Evolutionary conservation across 2,113 vertebrate genomes (phyloP).

Genomic region (Carassius auratus): DNA sequence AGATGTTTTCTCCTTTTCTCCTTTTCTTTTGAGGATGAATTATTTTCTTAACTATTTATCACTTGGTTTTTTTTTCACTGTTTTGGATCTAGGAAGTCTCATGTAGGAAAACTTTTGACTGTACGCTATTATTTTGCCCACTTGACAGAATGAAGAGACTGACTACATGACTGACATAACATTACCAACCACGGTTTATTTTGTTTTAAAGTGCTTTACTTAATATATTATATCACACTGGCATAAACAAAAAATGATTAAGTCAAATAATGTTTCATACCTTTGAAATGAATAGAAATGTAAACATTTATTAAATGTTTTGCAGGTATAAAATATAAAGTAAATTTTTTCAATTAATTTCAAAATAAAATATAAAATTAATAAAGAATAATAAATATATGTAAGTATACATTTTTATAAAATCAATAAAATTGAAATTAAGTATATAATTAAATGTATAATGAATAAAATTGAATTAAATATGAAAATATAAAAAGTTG

Average conservation of each 20-base stretch:
- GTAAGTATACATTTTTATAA: not conserved
- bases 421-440: not conserved
- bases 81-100: not conserved
- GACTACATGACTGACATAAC: no score
- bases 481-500: no score
- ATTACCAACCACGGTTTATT: no score
- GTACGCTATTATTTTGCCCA: not conserved
- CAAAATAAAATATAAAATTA: no score
- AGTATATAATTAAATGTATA: not conserved
- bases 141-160: no score
- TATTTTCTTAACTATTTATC: constrained; percentile 24
- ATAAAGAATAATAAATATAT: not conserved
- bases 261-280: no score
- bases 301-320: no score
- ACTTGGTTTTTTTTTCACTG: not conserved
- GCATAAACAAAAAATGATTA: not conserved
- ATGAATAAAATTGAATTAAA: no score
- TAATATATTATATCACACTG: not conserved
- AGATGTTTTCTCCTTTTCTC: constrained; percentile 62
- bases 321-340: not conserved
- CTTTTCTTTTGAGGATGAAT: constrained; percentile 30
- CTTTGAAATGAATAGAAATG: not conserved
- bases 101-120: not conserved
- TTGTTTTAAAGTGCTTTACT: no score
- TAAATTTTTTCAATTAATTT: no score